Evolutionary conservation across 1,140 invertebrate genomes (phyloP).

Genomic region (Drosophila miranda): DNA sequence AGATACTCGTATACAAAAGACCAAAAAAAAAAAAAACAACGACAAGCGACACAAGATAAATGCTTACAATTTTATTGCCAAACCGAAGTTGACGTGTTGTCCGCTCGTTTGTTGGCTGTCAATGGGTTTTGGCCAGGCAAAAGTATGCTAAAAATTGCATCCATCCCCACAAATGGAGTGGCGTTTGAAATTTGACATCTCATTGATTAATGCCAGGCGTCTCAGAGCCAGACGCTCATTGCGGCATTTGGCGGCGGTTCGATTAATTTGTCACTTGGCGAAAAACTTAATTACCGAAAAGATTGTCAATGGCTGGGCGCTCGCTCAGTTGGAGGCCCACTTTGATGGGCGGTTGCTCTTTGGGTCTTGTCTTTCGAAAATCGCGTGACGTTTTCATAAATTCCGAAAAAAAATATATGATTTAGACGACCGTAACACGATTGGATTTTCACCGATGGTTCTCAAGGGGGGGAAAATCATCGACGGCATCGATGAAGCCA

Average conservation of each 20-base stretch:
- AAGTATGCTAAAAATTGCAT: slow-evolving; percentile 51
- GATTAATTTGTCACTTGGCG: slow-evolving; percentile 62
- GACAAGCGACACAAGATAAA: slow-evolving; percentile 64
- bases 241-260: slow-evolving; percentile 33
- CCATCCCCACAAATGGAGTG: slow-evolving; percentile 38
- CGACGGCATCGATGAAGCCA: too few species aligned
- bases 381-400: slow-evolving; percentile 71
- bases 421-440: slow-evolving; percentile 9
- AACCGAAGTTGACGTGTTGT: slow-evolving; percentile 63
- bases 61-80: slow-evolving; percentile 78
- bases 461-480: too few species aligned
- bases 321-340: slow-evolving; percentile 58
- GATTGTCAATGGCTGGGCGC: slow-evolving; percentile 64
- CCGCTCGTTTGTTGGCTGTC: slow-evolving; percentile 32
- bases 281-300: slow-evolving; percentile 73
- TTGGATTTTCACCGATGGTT: too few species aligned
- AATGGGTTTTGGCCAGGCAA: slow-evolving; percentile 36
- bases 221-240: slow-evolving; percentile 32
- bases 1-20: slow-evolving; percentile 14
- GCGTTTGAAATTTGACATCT: slow-evolving; percentile 45
- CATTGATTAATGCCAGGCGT: slow-evolving; percentile 69
- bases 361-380: slow-evolving; percentile 64
- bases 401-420: slow-evolving; percentile 40
- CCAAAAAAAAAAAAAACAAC: slow-evolving; percentile 1
- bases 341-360: slow-evolving; percentile 31